A percentile compares a stretch with the other conserved stretches of the same genome.
Conservation (phyloP, 2,113 vertebrate genomes). For the Thryonomys swinderianus region DNA sequence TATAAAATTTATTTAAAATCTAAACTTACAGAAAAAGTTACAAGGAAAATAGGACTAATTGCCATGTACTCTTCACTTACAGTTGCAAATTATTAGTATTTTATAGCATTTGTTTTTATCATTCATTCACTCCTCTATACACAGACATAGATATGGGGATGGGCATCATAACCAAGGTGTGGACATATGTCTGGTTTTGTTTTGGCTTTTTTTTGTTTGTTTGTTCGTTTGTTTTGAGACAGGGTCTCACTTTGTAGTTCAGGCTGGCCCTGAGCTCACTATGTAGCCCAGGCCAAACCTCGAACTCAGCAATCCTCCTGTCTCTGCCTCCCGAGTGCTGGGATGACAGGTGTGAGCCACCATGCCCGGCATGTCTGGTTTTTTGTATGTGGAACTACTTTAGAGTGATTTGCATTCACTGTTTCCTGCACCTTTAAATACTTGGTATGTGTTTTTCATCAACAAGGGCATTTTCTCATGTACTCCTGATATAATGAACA, state of each 20-base stretch:
- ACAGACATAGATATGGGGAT: background rate
- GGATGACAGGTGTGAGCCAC: too few species aligned
- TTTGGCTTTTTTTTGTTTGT: too few species aligned
- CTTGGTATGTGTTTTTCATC: background rate
- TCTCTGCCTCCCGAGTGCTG: too few species aligned
- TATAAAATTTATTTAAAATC: background rate
- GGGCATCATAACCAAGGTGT: too few species aligned
- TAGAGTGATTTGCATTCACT: background rate
- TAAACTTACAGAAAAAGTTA: background rate
- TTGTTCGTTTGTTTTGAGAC: too few species aligned
- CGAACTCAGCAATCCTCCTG: too few species aligned
- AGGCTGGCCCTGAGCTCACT: too few species aligned
- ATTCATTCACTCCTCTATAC: background rate
- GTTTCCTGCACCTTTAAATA: background rate
- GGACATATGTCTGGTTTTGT: background rate
- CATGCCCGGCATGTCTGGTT: too few species aligned
- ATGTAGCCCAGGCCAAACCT: too few species aligned
- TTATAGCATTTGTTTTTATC: background rate
- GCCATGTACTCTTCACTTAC: background rate
- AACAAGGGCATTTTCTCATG: background rate
- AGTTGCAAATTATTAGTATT: background rate
- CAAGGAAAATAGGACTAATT: background rate
- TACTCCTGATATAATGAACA: background rate
- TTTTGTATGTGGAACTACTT: background rate
- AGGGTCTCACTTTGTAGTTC: too few species aligned